Base-by-base conservation (phyloP, 1,140 invertebrate species). In the Dendroctonus ponderosae region DNA sequence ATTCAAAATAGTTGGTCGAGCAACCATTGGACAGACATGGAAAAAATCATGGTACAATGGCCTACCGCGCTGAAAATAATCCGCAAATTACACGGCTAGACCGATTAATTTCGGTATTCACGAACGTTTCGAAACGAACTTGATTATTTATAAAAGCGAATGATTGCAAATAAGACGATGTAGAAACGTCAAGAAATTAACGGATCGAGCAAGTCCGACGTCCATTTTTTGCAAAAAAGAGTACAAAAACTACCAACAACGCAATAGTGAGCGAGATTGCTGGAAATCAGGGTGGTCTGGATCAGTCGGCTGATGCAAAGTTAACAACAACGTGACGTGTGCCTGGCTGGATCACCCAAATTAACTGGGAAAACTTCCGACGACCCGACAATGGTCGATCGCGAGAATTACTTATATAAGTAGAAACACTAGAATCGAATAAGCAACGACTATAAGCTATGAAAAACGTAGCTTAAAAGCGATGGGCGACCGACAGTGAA, bases 401-500 rank as follows among this genome's bases (percentile, higher is more conserved):
- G 7, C 14, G 40, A 48, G 38, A 50, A 57, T 12, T 43, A 40
- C 66, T 67, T 67, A 67, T 67, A 67, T 67, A 67, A 67, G 58
- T 57, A 50, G 7, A 57, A 26, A n/a, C 9, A 46, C 38, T 64
- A 11, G 42, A 53, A 8, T 63, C 40, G 41, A 12, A 60, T 37
- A 50, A 40, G 26, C 26, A 26, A 26, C 26, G 26, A 26, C 26
- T 26, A 26, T 3, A 26, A 26, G 3, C 26, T 3, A 26, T 1
- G 41, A 63, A 62, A 53, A 62, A 12, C 15, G 12, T 63, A 15
- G 15, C 7, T 44, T 7, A 7, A 44, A 37, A 37, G 6, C 11
- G 56, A 41, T 74, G 61, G 71, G 67, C 75, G 69, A 74, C 70
- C 61, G 72, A 69, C 73, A 70, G 65, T 62, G 53, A 26, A 72